A percentile compares a stretch with the other conserved stretches of the same genome.
These are phyloP conservation scores for Urophycis tenuis DNA, from an alignment of 2,797 vertebrate genomes.

Conservation along the genomic window DNA sequence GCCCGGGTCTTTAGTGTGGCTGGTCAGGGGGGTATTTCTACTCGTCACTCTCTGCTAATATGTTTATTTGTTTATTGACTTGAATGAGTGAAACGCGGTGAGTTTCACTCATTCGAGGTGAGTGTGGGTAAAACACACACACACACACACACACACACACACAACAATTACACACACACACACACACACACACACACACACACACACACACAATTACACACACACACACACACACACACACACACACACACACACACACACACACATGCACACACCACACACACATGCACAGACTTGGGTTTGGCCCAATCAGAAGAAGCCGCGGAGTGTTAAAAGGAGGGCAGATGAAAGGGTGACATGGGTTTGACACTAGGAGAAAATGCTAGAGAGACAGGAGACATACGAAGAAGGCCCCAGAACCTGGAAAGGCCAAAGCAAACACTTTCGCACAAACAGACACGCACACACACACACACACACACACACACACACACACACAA, in stretches of 20 bases:
- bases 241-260: background rate
- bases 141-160: constrained; percentile 1
- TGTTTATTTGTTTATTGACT: background rate
- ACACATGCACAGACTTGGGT: constrained; percentile 1
- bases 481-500: background rate
- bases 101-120: background rate
- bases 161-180: no score
- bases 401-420: constrained; percentile 36
- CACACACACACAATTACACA: background rate
- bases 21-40: background rate
- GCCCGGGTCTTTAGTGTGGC: background rate
- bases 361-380: constrained; percentile 39
- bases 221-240: constrained; percentile 7
- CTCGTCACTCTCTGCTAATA: background rate
- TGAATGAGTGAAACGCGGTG: background rate
- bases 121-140: no score
- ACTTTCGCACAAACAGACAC: constrained; percentile 57
- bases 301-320: constrained; percentile 55
- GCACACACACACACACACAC: constrained; percentile 39
- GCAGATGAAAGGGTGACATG: constrained; percentile 62
- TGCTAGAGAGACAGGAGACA: constrained; percentile 15
- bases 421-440: constrained; percentile 43
- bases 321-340: constrained; percentile 47
- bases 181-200: no score
- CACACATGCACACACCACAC: constrained; percentile 4